Percentiles rank a stretch among this genome's conserved stretches.
Evolutionary conservation across 2,888 invertebrate genomes (phyloP).

Genomic region (Ptychoptera albimana): DNA sequence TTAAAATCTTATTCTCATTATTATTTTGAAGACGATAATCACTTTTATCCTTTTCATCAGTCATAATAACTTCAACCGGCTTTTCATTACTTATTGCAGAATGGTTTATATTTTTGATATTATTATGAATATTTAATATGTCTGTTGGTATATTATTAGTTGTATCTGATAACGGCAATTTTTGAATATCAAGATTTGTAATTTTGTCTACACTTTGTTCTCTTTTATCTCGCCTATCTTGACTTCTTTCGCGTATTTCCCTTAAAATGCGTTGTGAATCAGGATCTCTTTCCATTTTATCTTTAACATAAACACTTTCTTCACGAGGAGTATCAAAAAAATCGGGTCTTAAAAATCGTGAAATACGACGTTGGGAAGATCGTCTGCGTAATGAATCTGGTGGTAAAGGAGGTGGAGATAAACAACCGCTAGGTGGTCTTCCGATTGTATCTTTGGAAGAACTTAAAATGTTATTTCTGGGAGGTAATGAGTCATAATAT

Average conservation of each 20-base stretch:
- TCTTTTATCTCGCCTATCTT: conserved; percentile 28
- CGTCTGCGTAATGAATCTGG: conserved; percentile 19
- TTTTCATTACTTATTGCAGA: not conserved
- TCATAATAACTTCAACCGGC: not conserved
- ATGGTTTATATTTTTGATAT: not conserved
- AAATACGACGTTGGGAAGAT: conserved; percentile 43
- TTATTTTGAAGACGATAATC: not conserved
- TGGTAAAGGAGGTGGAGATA: conserved; percentile 19
- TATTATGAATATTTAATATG: too few species aligned
- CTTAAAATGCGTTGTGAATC: conserved; percentile 50
- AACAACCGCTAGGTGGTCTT: conserved; percentile 23
- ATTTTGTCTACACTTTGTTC: conserved; percentile 20
- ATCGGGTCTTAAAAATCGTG: conserved; percentile 61
- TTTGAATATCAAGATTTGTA: not conserved
- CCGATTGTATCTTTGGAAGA: conserved; percentile 12
- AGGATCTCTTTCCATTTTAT: conserved; percentile 46
- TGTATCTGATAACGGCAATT: not conserved
- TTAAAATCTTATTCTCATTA: too few species aligned
- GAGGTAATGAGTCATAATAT: conserved; percentile 16
- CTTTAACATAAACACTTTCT: conserved; percentile 43
- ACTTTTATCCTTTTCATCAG: not conserved
- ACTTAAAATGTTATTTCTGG: conserved; percentile 12
- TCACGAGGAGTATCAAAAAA: conserved; percentile 55
- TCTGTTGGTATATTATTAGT: not conserved
- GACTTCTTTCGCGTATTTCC: conserved; percentile 46